These are phyloP conservation scores for Trissonchulus latispiculum DNA, from an alignment of 2,888 invertebrate species.

Conservation along the genomic window DNA sequence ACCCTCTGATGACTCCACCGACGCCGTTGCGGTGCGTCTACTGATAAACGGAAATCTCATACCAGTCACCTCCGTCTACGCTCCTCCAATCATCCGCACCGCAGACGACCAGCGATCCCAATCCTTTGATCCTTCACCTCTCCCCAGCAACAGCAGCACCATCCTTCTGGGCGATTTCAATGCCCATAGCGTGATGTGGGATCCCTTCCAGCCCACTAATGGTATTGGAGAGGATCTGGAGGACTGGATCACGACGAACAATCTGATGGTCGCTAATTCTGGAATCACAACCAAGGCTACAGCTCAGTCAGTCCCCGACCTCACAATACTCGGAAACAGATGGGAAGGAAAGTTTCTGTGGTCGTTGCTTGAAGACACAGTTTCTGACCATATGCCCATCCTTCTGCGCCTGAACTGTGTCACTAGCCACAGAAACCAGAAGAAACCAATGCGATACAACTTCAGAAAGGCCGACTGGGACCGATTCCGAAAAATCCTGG, in stretches of 20 bases:
- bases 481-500: slow-evolving; percentile 3
- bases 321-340: no score
- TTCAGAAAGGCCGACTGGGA: slow-evolving; percentile 8
- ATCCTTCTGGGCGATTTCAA: not conserved
- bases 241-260: not conserved
- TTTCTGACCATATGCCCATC: no score
- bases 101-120: not conserved
- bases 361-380: no score
- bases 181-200: not conserved
- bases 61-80: not conserved
- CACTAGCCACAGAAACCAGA: no score
- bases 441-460: no score
- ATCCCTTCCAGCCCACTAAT: not conserved
- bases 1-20: not conserved
- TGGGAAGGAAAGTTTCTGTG: no score
- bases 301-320: no score
- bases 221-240: not conserved
- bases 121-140: not conserved
- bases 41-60: not conserved
- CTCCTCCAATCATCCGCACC: not conserved
- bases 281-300: not conserved
- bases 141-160: not conserved
- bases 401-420: no score
- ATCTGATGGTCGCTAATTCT: not conserved
- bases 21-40: not conserved